A percentile compares a stretch with the other conserved stretches of the same genome.
phyloP scores from a whole-genome alignment of 2,113 vertebrate genomes.

The Anhinga anhinga region DNA sequence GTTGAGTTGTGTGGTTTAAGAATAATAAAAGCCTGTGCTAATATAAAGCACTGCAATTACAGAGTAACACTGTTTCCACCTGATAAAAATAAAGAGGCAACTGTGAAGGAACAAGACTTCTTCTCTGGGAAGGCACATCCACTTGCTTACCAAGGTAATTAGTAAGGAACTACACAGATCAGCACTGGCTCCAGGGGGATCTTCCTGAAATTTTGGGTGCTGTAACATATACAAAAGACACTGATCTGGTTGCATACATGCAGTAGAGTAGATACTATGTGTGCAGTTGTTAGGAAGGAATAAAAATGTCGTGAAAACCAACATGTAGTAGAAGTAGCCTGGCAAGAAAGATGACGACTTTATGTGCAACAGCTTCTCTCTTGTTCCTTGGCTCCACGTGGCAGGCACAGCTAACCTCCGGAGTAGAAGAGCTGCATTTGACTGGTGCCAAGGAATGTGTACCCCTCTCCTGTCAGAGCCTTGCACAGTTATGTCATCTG shows the following conservation, averaged over 20 bases:
- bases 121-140: background rate
- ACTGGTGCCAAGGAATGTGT: background rate
- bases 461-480: background rate
- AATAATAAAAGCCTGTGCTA: background rate
- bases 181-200: background rate
- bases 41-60: background rate
- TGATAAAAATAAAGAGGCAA: background rate
- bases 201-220: background rate
- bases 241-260: background rate
- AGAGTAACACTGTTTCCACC: background rate
- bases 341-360: background rate
- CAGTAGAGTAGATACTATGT: background rate
- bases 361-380: background rate
- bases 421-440: background rate
- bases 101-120: background rate
- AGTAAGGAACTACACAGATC: background rate
- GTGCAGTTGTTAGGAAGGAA: background rate
- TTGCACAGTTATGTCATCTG: background rate
- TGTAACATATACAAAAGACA: background rate
- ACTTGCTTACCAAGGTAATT: background rate
- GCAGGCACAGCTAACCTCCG: background rate
- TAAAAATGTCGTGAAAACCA: background rate
- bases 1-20: background rate
- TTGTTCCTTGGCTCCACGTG: rapidly evolving
- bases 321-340: background rate